phyloP scores from a whole-genome alignment of 2,888 invertebrate species.

The Fissipunctia ypsillon region DNA sequence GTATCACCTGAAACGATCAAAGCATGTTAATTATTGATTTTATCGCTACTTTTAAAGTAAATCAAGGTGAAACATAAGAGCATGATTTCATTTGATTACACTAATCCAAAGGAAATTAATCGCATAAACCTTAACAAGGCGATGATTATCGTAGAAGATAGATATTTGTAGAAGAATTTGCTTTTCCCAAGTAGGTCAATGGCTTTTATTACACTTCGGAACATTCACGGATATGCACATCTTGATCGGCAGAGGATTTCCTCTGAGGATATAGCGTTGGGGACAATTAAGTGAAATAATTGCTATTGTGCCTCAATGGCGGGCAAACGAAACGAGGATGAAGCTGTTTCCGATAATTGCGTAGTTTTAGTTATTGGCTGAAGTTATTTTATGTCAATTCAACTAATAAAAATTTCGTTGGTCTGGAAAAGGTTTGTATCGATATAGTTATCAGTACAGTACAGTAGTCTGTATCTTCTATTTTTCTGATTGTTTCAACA shows the following conservation, averaged over 20 bases:
- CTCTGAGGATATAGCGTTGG: constrained; percentile 33
- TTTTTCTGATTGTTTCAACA: too few species aligned
- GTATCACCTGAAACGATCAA: constrained; percentile 79
- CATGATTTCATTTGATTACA: constrained; percentile 3
- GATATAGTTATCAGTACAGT: too few species aligned
- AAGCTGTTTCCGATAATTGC: constrained; percentile 13
- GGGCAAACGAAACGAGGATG: constrained; percentile 21
- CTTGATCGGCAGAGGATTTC: constrained; percentile 55
- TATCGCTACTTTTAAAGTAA: neutral
- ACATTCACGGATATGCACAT: constrained; percentile 40
- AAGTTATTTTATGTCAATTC: constrained; percentile 5
- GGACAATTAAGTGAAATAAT: constrained; percentile 44
- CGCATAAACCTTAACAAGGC: constrained; percentile 18
- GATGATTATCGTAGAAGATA: constrained; percentile 17
- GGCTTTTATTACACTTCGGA: constrained; percentile 28
- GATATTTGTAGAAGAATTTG: neutral
- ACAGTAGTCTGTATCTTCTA: neutral
- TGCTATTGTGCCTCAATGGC: constrained; percentile 33
- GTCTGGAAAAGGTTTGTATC: neutral
- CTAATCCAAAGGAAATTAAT: constrained; percentile 15
- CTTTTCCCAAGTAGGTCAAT: constrained; percentile 27
- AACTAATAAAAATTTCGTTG: neutral
- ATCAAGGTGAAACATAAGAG: neutral
- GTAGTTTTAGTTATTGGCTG: constrained; percentile 2
- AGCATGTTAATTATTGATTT: neutral